A percentile compares a stretch with the other conserved stretches of the same genome.
Conservation (phyloP, 2,797 vertebrate genomes). For the Sebastes iracundus region DNA sequence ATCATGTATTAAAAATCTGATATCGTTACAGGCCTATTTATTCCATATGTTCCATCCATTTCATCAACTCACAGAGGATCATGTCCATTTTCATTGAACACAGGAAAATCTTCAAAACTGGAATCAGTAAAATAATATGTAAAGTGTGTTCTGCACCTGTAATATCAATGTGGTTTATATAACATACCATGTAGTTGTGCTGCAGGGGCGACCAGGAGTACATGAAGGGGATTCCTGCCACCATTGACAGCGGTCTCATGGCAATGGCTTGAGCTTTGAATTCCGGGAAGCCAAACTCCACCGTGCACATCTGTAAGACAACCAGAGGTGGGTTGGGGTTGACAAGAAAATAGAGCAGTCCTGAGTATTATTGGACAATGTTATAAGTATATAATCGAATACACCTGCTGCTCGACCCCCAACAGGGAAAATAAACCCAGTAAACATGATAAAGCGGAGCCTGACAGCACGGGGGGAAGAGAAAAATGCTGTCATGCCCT, state of each 20-base stretch:
- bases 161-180: background rate
- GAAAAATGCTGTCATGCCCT: slow-evolving; percentile 4
- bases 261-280: slow-evolving; percentile 90
- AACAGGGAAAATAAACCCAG: slow-evolving; percentile 2
- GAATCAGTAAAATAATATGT: background rate
- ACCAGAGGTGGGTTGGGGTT: slow-evolving; percentile 3
- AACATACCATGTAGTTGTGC: slow-evolving; percentile 97
- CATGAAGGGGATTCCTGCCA: slow-evolving; percentile 97
- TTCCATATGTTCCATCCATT: background rate
- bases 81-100: background rate
- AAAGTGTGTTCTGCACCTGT: background rate
- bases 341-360: slow-evolving; percentile 4
- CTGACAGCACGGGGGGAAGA: slow-evolving; percentile 4
- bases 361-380: background rate
- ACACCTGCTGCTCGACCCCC: background rate
- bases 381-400: background rate
- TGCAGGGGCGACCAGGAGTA: slow-evolving; percentile 98
- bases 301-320: slow-evolving; percentile 86
- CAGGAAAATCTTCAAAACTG: background rate
- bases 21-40: too few relatives aligned
- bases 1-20: too few relatives aligned
- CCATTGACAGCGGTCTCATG: slow-evolving; percentile 93
- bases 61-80: background rate
- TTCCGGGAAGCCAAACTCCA: slow-evolving; percentile 92
- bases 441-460: slow-evolving; percentile 1